phyloP scores from a whole-genome alignment of 2,113 vertebrate genomes.

The Hydrochoerus hydrochaeris region DNA sequence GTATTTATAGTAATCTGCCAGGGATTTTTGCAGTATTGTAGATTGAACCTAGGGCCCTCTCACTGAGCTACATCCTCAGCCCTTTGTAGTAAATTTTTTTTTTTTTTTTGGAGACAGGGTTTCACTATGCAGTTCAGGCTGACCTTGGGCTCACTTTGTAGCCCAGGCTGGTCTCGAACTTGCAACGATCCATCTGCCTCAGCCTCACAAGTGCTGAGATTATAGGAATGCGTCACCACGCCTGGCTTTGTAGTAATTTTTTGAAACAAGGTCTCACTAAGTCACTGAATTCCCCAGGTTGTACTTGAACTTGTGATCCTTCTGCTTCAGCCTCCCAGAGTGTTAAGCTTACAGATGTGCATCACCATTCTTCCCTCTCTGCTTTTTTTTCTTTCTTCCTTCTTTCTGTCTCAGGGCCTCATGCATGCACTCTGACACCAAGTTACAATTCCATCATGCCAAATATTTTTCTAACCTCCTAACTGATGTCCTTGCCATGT shows the following conservation, averaged over 20 bases:
- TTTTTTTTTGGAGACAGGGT: too few relatives aligned
- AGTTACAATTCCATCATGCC: neutral
- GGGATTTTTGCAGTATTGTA: neutral
- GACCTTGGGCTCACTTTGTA: too few relatives aligned
- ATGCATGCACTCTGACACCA: neutral
- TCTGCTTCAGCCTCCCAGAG: neutral
- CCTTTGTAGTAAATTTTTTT: neutral
- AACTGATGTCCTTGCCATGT: neutral
- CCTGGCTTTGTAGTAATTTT: too few relatives aligned
- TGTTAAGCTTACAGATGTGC: neutral
- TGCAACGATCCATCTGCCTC: too few relatives aligned
- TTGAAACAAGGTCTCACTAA: neutral
- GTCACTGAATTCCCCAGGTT: neutral
- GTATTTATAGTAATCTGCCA: neutral
- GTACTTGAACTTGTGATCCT: neutral
- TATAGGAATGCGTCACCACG: too few relatives aligned
- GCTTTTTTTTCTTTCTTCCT: neutral
- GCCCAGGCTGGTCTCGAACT: too few relatives aligned
- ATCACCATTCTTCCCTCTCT: neutral
- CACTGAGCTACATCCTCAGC: neutral
- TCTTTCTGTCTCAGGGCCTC: neutral
- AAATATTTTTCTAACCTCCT: conserved; percentile 17
- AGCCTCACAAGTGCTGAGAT: too few relatives aligned
- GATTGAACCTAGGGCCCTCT: neutral
- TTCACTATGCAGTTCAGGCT: too few relatives aligned